These are phyloP conservation scores for Burhinus oedicnemus DNA, from an alignment of 2,113 vertebrate species.

Conservation along the genomic window DNA sequence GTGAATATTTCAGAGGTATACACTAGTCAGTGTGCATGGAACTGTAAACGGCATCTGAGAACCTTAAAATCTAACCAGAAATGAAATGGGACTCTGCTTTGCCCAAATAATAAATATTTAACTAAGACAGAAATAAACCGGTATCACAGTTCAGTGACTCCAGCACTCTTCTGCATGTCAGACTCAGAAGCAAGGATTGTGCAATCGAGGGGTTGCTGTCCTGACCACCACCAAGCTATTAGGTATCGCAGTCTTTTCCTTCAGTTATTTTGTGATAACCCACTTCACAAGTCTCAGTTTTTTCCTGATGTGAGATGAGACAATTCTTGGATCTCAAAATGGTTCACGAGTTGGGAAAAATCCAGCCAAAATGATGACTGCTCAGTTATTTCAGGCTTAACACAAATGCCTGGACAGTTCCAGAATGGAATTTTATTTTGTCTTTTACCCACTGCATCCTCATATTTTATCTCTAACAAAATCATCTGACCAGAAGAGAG, in stretches of 20 bases:
- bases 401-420: not conserved
- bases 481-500: not conserved
- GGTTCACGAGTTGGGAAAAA: not conserved
- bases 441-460: not conserved
- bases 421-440: not conserved
- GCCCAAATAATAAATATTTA: not conserved
- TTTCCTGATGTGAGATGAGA: not conserved
- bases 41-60: not conserved
- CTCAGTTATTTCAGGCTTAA: not conserved
- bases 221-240: fast-evolving
- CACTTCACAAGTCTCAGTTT: not conserved
- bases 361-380: not conserved
- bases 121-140: not conserved
- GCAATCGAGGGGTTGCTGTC: fast-evolving
- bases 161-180: not conserved
- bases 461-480: not conserved
- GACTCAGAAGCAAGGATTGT: not conserved
- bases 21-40: not conserved
- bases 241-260: not conserved
- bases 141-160: not conserved
- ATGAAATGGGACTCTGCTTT: not conserved
- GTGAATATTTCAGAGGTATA: not conserved
- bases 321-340: not conserved
- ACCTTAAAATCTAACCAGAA: not conserved
- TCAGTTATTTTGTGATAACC: not conserved